Percentiles rank a stretch among this genome's conserved stretches.
Conservation (phyloP, 2,797 vertebrate species). For the Melanogrammus aeglefinus region DNA sequence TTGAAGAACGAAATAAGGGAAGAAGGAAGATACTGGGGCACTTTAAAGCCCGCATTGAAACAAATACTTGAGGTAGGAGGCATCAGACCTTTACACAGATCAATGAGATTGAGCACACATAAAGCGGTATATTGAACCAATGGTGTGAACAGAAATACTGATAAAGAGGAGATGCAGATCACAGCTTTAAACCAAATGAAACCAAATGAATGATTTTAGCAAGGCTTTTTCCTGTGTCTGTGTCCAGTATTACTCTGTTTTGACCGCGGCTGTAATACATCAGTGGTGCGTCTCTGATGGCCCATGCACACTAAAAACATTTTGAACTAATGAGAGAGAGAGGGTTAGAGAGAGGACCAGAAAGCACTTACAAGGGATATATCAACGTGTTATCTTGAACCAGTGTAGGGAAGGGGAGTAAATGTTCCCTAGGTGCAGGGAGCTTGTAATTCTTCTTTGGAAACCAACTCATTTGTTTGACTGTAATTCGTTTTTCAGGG, state of each 20-base stretch:
- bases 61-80: not conserved
- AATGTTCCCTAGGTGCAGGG: constrained; percentile 27
- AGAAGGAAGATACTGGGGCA: not conserved
- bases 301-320: constrained; percentile 37
- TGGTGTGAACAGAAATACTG: not conserved
- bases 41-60: not conserved
- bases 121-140: not conserved
- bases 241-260: constrained; percentile 34
- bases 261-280: constrained; percentile 37
- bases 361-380: constrained; percentile 29
- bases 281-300: constrained; percentile 5
- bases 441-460: constrained; percentile 11
- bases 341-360: not conserved
- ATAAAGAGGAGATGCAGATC: not conserved
- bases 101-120: not conserved
- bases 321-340: constrained; percentile 42
- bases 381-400: constrained; percentile 40
- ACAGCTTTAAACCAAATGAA: not conserved
- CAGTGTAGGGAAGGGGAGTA: constrained; percentile 43
- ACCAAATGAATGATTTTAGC: not conserved
- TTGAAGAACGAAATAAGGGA: not conserved
- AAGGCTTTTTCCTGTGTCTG: not conserved
- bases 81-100: not conserved
- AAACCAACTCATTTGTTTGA: not conserved
- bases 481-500: not conserved